Percentiles rank a stretch among this genome's conserved stretches.
phyloP scores from a whole-genome alignment of 92 coral and sea anemone genomes.

The Actinostola sp. region DNA sequence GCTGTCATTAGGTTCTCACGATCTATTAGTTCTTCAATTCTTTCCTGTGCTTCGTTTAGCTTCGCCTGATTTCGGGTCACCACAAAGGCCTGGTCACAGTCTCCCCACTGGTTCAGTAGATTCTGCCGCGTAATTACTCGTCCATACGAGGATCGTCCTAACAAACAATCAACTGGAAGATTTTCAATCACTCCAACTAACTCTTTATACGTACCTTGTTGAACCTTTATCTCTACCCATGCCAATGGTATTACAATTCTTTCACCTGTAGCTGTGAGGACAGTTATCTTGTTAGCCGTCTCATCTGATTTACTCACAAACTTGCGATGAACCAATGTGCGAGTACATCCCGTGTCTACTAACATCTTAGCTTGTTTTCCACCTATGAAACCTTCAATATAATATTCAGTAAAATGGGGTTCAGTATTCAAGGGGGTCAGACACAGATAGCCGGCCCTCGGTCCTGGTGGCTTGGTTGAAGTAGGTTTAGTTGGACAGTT shows the following conservation, averaged over 20 bases:
- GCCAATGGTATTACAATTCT: conserved; percentile 27
- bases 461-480: not conserved
- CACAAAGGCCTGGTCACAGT: conserved; percentile 19
- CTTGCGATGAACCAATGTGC: conserved; percentile 46
- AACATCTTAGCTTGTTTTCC: conserved; percentile 26
- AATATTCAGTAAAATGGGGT: not conserved
- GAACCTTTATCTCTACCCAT: conserved; percentile 8
- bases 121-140: conserved; percentile 13
- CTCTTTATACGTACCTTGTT: not conserved
- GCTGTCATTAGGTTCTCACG: conserved; percentile 40
- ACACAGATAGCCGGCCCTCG: not conserved
- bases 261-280: conserved; percentile 36
- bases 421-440: conserved; percentile 21
- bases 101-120: conserved; percentile 21
- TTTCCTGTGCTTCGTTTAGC: too few species aligned
- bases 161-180: conserved; percentile 43
- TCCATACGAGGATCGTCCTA: conserved; percentile 57
- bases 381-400: not conserved
- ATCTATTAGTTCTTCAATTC: conserved; percentile 47
- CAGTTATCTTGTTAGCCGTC: conserved; percentile 14
- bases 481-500: conserved; percentile 1
- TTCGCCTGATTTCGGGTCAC: conserved; percentile 35
- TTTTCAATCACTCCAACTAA: conserved; percentile 31
- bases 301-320: not conserved
- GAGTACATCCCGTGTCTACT: conserved; percentile 50